Evolutionary conservation across 2,113 vertebrate species (phyloP).

Genomic region (Callorhinus ursinus): DNA sequence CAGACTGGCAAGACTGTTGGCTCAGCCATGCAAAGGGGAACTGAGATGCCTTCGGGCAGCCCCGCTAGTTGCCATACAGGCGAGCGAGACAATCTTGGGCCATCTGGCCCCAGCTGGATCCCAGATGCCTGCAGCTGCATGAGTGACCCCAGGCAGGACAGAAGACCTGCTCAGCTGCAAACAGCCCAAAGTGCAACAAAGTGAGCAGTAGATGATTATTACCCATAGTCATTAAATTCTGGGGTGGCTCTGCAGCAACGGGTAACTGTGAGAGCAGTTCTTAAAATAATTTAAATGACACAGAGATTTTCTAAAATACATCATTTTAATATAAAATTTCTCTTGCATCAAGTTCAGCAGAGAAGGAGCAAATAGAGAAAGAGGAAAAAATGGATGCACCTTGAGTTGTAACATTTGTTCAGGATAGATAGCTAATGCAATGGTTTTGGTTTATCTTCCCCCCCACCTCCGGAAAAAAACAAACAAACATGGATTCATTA

Average conservation of each 20-base stretch:
- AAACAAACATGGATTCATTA: neutral
- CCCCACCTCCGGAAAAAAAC: no score
- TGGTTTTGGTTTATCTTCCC: neutral
- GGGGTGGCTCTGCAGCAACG: neutral
- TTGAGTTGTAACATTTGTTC: neutral
- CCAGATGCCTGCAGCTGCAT: neutral
- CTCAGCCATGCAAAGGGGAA: neutral
- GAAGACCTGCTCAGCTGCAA: neutral
- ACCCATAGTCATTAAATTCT: neutral
- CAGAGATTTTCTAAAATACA: neutral
- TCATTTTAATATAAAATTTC: neutral
- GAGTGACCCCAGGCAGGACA: neutral
- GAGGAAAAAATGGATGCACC: neutral
- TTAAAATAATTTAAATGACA: neutral
- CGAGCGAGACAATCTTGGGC: neutral
- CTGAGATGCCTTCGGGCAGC: rapidly evolving
- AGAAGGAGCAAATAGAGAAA: neutral
- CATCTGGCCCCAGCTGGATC: rapidly evolving
- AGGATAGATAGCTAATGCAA: neutral
- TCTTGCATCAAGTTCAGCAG: neutral
- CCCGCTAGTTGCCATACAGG: no score
- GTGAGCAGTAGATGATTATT: neutral
- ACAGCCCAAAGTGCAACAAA: neutral
- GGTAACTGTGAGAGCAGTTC: neutral
- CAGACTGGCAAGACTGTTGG: neutral